Conservation (phyloP, 2,888 invertebrate genomes). For the Ethmia dodecea region DNA sequence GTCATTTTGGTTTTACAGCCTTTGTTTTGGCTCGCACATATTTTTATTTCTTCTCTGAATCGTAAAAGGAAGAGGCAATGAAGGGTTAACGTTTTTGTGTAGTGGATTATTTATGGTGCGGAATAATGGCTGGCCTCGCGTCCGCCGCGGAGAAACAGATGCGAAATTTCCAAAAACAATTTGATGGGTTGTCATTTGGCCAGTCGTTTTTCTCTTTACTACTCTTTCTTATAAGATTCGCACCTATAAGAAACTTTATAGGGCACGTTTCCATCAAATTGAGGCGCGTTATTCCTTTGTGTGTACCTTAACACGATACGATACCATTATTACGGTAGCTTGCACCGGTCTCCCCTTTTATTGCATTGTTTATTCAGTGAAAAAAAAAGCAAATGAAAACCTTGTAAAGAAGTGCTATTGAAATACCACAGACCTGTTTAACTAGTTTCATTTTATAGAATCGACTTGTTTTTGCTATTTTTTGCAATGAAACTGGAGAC, state of each 20-base stretch:
- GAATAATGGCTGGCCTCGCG: conserved; percentile 56
- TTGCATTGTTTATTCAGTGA: conserved; percentile 45
- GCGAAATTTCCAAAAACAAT: conserved; percentile 41
- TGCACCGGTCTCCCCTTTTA: conserved; percentile 38
- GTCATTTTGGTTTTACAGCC: conserved; percentile 69
- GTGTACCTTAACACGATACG: conserved; percentile 33
- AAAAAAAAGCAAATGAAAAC: conserved; percentile 51
- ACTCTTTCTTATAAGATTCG: neutral
- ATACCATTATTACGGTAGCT: conserved; percentile 45
- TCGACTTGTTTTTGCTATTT: conserved; percentile 29
- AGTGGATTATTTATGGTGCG: conserved; percentile 67
- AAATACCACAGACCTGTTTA: conserved; percentile 46
- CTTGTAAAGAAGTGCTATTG: conserved; percentile 41
- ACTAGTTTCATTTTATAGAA: conserved; percentile 38
- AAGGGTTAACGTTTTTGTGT: conserved; percentile 71
- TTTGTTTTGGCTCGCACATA: conserved; percentile 71
- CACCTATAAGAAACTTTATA: conserved; percentile 11
- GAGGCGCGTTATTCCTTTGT: conserved; percentile 32
- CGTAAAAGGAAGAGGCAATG: conserved; percentile 76
- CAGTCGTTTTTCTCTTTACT: conserved; percentile 10
- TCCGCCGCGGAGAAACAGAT: conserved; percentile 48
- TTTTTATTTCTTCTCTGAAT: conserved; percentile 71
- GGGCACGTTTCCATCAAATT: conserved; percentile 26
- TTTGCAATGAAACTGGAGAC: conserved; percentile 28
- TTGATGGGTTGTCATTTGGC: conserved; percentile 23